Conservation (phyloP, 2,888 invertebrate genomes). For the Cantharis lateralis region DNA sequence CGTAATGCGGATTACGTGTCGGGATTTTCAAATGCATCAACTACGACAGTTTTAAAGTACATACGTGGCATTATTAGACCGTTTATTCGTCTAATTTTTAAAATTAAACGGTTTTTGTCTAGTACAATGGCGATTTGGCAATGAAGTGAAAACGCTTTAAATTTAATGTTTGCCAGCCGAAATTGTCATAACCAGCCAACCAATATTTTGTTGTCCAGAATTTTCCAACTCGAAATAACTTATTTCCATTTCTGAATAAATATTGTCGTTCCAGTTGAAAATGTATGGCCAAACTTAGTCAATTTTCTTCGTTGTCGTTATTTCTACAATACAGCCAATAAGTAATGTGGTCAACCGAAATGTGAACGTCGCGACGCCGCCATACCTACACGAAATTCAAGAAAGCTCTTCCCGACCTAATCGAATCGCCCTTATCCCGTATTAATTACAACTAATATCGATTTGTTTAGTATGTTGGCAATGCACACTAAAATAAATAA, state of each 20-base stretch:
- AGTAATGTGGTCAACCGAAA: slow-evolving; percentile 32
- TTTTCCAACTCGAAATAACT: neutral
- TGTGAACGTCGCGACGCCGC: slow-evolving; percentile 23
- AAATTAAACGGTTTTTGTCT: neutral
- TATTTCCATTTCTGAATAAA: neutral
- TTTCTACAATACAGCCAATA: slow-evolving; percentile 34
- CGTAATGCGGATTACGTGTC: slow-evolving; percentile 38
- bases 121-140: neutral
- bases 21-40: slow-evolving; percentile 25
- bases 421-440: neutral
- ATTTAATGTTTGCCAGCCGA: too few species aligned
- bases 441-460: neutral
- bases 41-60: slow-evolving; percentile 20
- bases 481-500: slow-evolving; percentile 15
- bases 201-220: neutral
- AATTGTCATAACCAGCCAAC: neutral
- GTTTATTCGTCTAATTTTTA: neutral
- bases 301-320: slow-evolving; percentile 21
- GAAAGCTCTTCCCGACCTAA: neutral
- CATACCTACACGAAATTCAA: neutral
- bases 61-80: slow-evolving; percentile 11
- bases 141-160: neutral
- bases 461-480: slow-evolving; percentile 10
- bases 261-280: slow-evolving; percentile 14
- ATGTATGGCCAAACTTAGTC: slow-evolving; percentile 28